Evolutionary conservation across 2,888 invertebrate genomes (phyloP).

Genomic region (Fabriciana adippe): DNA sequence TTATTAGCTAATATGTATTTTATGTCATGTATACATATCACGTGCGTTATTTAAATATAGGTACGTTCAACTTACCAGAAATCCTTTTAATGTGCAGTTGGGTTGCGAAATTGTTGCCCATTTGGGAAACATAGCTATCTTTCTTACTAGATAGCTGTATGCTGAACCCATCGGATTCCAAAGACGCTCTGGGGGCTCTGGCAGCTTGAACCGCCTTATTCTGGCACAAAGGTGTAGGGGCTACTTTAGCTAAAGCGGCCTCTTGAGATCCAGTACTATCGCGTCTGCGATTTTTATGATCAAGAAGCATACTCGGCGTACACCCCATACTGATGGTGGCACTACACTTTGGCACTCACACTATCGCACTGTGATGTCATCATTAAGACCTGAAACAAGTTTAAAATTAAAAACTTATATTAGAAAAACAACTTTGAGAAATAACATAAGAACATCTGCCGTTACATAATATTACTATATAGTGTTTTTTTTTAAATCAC

Average conservation of each 20-base stretch:
- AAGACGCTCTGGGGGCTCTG: constrained; percentile 72
- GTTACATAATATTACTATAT: too few relatives aligned
- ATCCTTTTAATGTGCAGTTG: constrained; percentile 78
- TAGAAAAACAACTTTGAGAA: too few relatives aligned
- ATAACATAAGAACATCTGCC: too few relatives aligned
- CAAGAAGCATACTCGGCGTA: constrained; percentile 84
- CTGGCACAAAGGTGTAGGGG: constrained; percentile 67
- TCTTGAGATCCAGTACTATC: constrained; percentile 80
- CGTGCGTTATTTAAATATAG: too few relatives aligned
- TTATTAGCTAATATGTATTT: too few relatives aligned
- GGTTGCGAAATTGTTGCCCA: constrained; percentile 80
- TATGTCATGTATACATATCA: too few relatives aligned
- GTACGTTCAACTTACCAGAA: constrained; percentile 70
- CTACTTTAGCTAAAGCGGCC: constrained; percentile 73
- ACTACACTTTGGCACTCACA: constrained; percentile 76
- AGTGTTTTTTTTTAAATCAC: too few relatives aligned
- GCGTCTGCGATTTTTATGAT: constrained; percentile 82
- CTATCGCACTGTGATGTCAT: constrained; percentile 59
- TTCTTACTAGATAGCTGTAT: constrained; percentile 77
- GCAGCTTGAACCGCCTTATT: constrained; percentile 75
- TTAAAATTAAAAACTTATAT: constrained; percentile 19
- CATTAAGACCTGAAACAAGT: constrained; percentile 62
- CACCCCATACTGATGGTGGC: constrained; percentile 81
- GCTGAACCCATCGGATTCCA: constrained; percentile 79
- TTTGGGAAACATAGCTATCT: constrained; percentile 80